These are phyloP conservation scores for Genyomyrus donnyi DNA, from an alignment of 2,113 vertebrate genomes.

Conservation along the genomic window DNA sequence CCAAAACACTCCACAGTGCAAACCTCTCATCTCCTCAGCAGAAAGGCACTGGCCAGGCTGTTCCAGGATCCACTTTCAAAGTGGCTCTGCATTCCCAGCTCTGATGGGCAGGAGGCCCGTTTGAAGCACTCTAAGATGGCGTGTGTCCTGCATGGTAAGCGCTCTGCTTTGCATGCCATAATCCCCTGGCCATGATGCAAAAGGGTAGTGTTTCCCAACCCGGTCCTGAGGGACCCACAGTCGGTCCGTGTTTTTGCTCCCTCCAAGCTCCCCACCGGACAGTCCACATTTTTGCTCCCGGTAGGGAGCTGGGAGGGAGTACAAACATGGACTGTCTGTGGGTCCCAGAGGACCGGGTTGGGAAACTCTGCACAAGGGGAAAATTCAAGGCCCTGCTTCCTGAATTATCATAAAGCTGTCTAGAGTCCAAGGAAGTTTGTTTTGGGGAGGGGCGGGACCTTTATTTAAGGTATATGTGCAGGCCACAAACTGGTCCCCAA, in stretches of 20 bases:
- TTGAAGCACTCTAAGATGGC: background rate
- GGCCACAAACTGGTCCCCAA: slow-evolving; percentile 41
- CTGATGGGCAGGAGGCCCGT: background rate
- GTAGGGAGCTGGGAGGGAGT: background rate
- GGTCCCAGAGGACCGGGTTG: background rate
- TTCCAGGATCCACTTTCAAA: background rate
- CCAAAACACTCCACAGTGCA: background rate
- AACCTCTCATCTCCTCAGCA: background rate
- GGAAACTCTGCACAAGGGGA: background rate
- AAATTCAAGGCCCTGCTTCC: background rate
- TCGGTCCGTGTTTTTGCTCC: background rate
- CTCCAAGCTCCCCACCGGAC: background rate
- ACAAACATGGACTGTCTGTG: background rate
- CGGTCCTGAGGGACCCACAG: background rate
- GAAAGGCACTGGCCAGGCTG: background rate
- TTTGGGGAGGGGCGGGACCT: slow-evolving; percentile 1
- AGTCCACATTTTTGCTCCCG: background rate
- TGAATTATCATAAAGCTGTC: slow-evolving; percentile 20
- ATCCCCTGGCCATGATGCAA: background rate
- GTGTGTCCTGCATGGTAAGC: background rate
- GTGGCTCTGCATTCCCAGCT: background rate
- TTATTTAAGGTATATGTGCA: slow-evolving; percentile 44
- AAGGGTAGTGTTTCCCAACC: background rate
- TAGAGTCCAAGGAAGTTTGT: background rate
- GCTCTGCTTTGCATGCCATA: background rate